Percentiles rank a stretch among this genome's conserved stretches.
Conservation (phyloP, 2,797 vertebrate species). For the Staurois parvus region DNA sequence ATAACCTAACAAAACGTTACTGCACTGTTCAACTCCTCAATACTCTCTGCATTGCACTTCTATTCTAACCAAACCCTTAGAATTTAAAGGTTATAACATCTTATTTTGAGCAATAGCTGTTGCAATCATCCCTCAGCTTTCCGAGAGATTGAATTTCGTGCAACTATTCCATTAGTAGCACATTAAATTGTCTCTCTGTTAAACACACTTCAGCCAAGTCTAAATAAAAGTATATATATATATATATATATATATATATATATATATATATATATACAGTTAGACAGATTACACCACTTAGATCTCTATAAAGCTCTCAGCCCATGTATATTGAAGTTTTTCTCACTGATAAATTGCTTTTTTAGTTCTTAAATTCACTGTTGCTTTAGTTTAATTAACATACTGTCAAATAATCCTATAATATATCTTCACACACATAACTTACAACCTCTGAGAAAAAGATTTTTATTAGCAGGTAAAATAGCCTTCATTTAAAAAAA, state of each 20-base stretch:
- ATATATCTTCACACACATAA: neutral
- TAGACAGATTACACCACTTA: neutral
- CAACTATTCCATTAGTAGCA: neutral
- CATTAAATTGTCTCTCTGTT: neutral
- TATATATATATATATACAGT: neutral
- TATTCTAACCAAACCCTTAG: neutral
- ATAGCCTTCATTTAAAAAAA: neutral
- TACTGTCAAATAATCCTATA: slow-evolving; percentile 13
- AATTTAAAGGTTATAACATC: no score
- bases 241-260: no score
- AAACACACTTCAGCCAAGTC: neutral
- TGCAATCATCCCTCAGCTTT: no score
- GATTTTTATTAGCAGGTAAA: neutral
- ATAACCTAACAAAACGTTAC: no score
- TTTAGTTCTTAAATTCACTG: neutral
- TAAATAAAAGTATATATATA: neutral
- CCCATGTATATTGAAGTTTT: neutral
- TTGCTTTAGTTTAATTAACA: slow-evolving; percentile 17
- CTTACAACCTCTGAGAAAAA: neutral
- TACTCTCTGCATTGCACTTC: neutral
- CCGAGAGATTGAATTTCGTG: no score
- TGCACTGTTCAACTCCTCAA: no score
- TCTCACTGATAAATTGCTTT: neutral
- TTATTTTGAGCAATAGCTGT: no score
- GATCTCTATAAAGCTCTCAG: neutral